Base-by-base conservation (phyloP, 2,888 invertebrate genomes). In the Agrotis exclamationis region DNA sequence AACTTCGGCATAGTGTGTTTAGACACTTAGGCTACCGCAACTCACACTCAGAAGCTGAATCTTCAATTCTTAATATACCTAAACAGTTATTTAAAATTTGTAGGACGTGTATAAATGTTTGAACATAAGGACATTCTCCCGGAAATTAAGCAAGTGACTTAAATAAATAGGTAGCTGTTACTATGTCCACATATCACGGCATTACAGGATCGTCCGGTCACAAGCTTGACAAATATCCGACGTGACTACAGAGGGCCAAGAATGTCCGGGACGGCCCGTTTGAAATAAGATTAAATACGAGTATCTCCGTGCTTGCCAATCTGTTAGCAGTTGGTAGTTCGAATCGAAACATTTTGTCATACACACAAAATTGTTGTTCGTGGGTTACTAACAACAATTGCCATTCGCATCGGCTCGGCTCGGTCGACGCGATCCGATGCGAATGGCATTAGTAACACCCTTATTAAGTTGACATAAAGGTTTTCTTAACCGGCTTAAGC, bases 151-250 rank as follows among this genome's bases (percentile, higher is more conserved):
- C 20, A 53, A 66, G 22, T 44, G 44, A 74, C 65, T 28, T 18
- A 62, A 74, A 73, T 24, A 74, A 74, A 65, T 44, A n/a, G n/a
- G n/a, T n/a, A 24, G 9, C 45, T 20, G 28, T 48, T 28, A 20
- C 74, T 22, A 22, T 14, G 22, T 18, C 50, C 50, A 67, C 75
- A 60, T 60, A 56, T 56, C 58, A 66, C 14, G 33, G 73, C 14
- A 74, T 74, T 59, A 75, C 20, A 22, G 54, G 48, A 22, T 39
- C 28, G 59, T 50, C 53, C 18, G 18, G 54, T n/a, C 3, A 9
- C 51, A 58, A 74, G 66, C 66, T 22, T 66, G 66, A 74, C 66
- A 59, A 74, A 73, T 73, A 44, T 54, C 44, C 22, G 11, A 58
- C 53, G 47, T 58, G 57, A 53, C 47, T 74, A 39, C 51, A 47